These are phyloP conservation scores for Lepidurus couesii DNA, from an alignment of 1,140 invertebrate species.

Conservation along the genomic window DNA sequence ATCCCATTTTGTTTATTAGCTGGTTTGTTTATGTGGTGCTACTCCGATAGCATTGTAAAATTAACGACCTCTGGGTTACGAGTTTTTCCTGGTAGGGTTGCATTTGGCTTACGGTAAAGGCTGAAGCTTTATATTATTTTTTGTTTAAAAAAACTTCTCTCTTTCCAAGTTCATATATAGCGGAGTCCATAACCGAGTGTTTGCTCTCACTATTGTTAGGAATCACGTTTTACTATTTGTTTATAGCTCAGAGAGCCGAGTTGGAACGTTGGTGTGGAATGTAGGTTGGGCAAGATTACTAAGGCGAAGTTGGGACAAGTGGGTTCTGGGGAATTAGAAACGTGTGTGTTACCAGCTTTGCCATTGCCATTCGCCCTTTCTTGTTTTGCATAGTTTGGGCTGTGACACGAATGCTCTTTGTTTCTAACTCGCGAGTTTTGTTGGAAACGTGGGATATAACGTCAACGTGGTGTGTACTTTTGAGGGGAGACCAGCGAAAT, in stretches of 20 bases:
- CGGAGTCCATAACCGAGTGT: background rate
- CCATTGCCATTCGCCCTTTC: background rate
- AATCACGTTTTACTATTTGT: constrained; percentile 20
- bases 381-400: background rate
- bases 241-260: background rate
- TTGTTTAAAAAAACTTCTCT: background rate
- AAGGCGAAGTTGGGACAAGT: background rate
- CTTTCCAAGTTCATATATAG: background rate
- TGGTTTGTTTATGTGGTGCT: background rate
- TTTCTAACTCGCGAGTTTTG: background rate
- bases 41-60: background rate
- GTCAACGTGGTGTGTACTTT: background rate
- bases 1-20: background rate
- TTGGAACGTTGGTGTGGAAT: background rate
- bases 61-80: background rate
- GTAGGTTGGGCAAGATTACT: background rate
- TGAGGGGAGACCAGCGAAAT: background rate
- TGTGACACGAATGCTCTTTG: background rate
- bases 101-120: too few species aligned
- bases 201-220: background rate
- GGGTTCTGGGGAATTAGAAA: background rate
- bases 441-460: background rate
- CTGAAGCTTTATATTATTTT: too few species aligned
- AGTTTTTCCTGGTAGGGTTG: background rate
- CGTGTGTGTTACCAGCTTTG: constrained; percentile 7